Conservation (phyloP, 2,888 invertebrate species). For the Scelioninae gen. 2 region DNA sequence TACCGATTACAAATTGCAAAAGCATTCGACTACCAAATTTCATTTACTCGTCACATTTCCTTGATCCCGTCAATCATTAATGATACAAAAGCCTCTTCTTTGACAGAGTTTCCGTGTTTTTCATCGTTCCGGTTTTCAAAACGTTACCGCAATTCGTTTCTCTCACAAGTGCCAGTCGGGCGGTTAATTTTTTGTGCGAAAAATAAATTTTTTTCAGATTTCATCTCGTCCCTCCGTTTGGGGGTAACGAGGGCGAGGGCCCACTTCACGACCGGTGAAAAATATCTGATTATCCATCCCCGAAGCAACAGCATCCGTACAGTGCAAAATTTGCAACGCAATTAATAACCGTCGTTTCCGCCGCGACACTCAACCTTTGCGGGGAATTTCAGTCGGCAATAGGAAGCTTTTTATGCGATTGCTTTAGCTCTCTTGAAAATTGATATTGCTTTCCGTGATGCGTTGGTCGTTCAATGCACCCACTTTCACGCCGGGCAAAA, state of each 20-base stretch:
- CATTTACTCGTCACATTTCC: too few relatives aligned
- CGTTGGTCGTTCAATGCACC: conserved; percentile 26
- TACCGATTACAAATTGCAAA: too few relatives aligned
- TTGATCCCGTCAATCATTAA: too few relatives aligned
- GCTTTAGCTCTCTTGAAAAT: conserved; percentile 40
- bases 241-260: neutral
- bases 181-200: neutral
- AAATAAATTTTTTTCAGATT: conserved; percentile 6
- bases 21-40: too few relatives aligned
- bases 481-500: conserved; percentile 21
- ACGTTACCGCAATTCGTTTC: too few relatives aligned
- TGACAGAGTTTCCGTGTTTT: too few relatives aligned
- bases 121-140: too few relatives aligned
- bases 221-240: neutral
- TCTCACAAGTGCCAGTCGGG: too few relatives aligned
- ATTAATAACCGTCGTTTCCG: conserved; percentile 11
- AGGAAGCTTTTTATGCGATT: conserved; percentile 40
- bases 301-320: neutral
- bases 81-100: too few relatives aligned
- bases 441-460: conserved; percentile 37
- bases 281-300: neutral
- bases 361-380: conserved; percentile 10
- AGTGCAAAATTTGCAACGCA: conserved; percentile 17
- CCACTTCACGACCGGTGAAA: neutral
- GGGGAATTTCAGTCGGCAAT: conserved; percentile 5